Percentiles rank a stretch among this genome's conserved stretches.
phyloP scores from a whole-genome alignment of 2,888 invertebrate genomes.

The Oscheius sp. region DNA sequence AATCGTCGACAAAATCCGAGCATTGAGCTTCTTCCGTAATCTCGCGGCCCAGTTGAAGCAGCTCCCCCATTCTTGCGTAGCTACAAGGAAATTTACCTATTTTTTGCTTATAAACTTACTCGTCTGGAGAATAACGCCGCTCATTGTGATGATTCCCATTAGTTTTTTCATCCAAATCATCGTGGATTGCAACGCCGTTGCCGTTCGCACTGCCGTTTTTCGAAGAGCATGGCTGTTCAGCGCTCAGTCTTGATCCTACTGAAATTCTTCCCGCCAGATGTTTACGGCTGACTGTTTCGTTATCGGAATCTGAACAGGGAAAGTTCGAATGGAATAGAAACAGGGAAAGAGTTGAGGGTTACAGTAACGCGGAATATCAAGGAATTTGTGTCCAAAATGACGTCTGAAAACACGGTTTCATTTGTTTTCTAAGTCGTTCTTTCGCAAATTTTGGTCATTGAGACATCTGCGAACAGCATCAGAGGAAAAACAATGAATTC shows the following conservation, averaged over 20 bases:
- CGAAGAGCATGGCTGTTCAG: conserved; percentile 23
- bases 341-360: background rate
- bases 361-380: no score
- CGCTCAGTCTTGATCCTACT: background rate
- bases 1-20: background rate
- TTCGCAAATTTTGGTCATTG: no score
- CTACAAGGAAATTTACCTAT: background rate
- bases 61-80: background rate
- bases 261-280: no score
- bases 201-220: conserved; percentile 26
- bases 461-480: no score
- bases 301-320: background rate
- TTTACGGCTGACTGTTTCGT: no score
- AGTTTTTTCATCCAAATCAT: background rate
- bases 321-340: background rate
- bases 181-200: conserved; percentile 13
- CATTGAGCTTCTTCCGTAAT: conserved; percentile 11
- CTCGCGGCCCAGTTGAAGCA: background rate
- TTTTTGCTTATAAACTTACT: background rate
- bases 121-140: no score
- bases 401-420: no score
- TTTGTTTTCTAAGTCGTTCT: no score
- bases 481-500: no score
- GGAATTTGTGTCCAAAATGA: no score
- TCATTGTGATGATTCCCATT: no score